phyloP scores from a whole-genome alignment of 1,140 invertebrate genomes.

The Sipha flava region DNA sequence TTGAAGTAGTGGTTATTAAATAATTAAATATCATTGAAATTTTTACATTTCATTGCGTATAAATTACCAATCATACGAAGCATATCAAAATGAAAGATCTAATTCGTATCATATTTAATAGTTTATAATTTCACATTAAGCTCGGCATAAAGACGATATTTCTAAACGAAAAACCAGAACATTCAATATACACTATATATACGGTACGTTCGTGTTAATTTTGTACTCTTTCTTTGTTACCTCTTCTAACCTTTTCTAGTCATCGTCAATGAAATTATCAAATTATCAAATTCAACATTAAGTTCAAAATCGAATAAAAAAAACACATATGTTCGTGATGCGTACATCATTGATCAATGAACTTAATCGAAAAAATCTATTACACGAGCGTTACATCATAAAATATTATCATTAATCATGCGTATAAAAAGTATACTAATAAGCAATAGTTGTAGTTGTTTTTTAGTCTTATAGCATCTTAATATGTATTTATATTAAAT shows the following conservation, averaged over 20 bases:
- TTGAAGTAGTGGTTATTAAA: not conserved
- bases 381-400: not conserved
- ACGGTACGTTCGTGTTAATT: no score
- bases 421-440: not conserved
- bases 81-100: no score
- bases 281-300: no score
- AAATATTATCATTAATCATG: not conserved
- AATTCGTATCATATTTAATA: not conserved
- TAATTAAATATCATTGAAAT: not conserved
- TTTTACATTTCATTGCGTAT: not conserved
- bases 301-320: no score
- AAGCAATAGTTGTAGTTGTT: not conserved
- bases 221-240: no score
- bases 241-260: no score
- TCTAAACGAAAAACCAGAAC: not conserved
- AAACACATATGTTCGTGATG: no score
- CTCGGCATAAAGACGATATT: not conserved
- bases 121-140: not conserved
- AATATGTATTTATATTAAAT: not conserved
- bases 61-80: no score
- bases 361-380: not conserved
- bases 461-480: not conserved
- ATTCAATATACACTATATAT: no score
- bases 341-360: no score
- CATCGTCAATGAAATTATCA: no score